These are phyloP conservation scores for Oriolus oriolus DNA, from an alignment of 2,113 vertebrate genomes.

Conservation along the genomic window DNA sequence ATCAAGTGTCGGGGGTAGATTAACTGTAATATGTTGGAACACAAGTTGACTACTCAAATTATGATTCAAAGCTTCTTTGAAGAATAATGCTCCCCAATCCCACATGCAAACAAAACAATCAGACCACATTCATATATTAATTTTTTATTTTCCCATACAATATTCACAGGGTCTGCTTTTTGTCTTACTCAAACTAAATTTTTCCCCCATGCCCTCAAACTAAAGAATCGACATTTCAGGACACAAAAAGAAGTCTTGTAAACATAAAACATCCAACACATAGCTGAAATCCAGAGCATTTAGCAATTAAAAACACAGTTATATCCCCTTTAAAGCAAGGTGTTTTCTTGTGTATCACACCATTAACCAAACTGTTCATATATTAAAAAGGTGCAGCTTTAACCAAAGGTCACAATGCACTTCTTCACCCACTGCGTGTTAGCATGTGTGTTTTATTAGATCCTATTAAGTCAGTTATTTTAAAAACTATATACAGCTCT, in stretches of 20 bases:
- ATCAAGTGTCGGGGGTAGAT: background rate
- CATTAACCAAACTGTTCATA: background rate
- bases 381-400: slow-evolving; percentile 43
- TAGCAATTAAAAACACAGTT: slow-evolving; percentile 33
- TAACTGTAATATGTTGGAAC: background rate
- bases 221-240: slow-evolving; percentile 31
- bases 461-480: background rate
- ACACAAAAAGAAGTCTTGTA: slow-evolving; percentile 39
- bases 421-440: slow-evolving; percentile 43
- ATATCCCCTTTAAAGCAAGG: slow-evolving; percentile 46
- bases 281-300: slow-evolving; percentile 41
- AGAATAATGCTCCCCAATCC: background rate
- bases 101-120: background rate
- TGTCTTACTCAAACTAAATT: slow-evolving; percentile 51
- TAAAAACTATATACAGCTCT: slow-evolving; percentile 70
- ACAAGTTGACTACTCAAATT: background rate
- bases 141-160: slow-evolving; percentile 70
- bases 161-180: slow-evolving; percentile 59
- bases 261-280: slow-evolving; percentile 54
- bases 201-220: background rate
- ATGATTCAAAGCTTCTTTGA: background rate
- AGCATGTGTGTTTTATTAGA: slow-evolving; percentile 50
- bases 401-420: slow-evolving; percentile 43
- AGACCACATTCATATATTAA: slow-evolving; percentile 62
- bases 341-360: background rate